phyloP scores from a whole-genome alignment of 2,888 invertebrate genomes.

The Drosophila pseudotalamancana region DNA sequence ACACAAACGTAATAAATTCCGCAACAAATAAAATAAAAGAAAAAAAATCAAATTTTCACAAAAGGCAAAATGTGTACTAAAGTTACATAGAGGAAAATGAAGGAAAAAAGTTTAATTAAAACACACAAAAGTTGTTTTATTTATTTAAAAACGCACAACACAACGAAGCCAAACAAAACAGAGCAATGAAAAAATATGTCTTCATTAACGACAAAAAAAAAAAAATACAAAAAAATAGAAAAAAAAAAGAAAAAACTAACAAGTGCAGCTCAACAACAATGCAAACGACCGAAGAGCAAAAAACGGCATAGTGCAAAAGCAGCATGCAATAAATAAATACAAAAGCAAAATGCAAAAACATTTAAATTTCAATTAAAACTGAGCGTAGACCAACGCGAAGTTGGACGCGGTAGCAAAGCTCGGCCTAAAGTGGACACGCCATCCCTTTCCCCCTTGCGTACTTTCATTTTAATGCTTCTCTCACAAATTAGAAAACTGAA shows the following conservation, averaged over 20 bases:
- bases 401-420: constrained; percentile 34
- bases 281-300: constrained; percentile 38
- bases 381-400: constrained; percentile 34
- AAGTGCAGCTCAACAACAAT: constrained; percentile 49
- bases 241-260: not conserved
- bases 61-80: constrained; percentile 57
- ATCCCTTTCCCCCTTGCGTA: not conserved
- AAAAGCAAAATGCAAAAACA: constrained; percentile 70
- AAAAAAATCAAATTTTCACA: constrained; percentile 49
- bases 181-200: constrained; percentile 75
- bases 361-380: constrained; percentile 79
- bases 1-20: constrained; percentile 80
- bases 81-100: constrained; percentile 39
- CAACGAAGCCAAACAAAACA: constrained; percentile 16
- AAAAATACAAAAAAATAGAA: constrained; percentile 17
- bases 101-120: constrained; percentile 78
- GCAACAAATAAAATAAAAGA: constrained; percentile 20
- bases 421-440: constrained; percentile 59
- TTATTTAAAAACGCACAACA: constrained; percentile 59
- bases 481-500: constrained; percentile 69
- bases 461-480: not conserved
- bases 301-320: constrained; percentile 30
- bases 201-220: constrained; percentile 73
- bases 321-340: constrained; percentile 62
- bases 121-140: constrained; percentile 77